These are phyloP conservation scores for Troides aeacus DNA, from an alignment of 2,888 invertebrate species.

Conservation along the genomic window DNA sequence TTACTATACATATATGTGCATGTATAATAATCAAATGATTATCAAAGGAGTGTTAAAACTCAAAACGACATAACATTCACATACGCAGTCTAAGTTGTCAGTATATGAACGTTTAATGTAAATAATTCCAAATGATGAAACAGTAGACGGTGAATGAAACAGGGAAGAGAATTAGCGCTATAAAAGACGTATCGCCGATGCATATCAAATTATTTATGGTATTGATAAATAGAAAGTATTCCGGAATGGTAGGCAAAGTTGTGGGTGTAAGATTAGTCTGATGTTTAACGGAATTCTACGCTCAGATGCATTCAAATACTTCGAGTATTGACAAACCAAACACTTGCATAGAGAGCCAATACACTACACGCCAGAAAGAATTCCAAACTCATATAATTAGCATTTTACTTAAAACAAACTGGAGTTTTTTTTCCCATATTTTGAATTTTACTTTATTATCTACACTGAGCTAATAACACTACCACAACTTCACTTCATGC, in stretches of 20 bases:
- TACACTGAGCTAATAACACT: no score
- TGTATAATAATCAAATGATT: no score
- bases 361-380: neutral
- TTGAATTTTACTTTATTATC: neutral
- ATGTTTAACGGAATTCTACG: conserved; percentile 18
- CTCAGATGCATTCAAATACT: conserved; percentile 14
- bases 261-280: conserved; percentile 22
- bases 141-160: neutral
- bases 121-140: neutral
- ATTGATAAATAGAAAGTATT: conserved; percentile 14
- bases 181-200: conserved; percentile 11
- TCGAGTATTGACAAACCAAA: conserved; percentile 23
- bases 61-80: no score
- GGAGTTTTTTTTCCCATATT: neutral
- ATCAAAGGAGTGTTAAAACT: no score
- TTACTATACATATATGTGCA: no score
- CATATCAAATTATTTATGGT: conserved; percentile 10
- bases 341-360: neutral
- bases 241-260: conserved; percentile 7
- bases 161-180: conserved; percentile 2
- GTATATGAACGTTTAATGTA: neutral
- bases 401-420: neutral
- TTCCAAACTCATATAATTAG: conserved; percentile 6
- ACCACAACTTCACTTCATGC: no score
- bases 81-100: neutral